These are phyloP conservation scores for Notolabrus celidotus DNA, from an alignment of 2,797 vertebrate species.

Conservation along the genomic window DNA sequence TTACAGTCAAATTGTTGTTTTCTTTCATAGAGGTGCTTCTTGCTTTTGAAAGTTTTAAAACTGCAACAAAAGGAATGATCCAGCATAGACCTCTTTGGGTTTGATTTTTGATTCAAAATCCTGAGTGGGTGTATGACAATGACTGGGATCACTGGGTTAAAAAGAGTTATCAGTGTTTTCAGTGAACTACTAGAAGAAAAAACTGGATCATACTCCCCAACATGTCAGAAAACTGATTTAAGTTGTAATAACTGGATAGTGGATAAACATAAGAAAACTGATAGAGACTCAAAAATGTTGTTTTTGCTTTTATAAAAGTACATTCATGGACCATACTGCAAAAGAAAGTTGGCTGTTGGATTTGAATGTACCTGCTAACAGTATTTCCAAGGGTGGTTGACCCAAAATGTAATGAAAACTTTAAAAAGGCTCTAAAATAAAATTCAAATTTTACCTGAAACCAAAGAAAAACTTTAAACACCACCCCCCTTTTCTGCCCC, in stretches of 20 bases:
- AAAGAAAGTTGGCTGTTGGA: neutral
- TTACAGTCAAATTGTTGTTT: too few species aligned
- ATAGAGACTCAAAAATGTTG: neutral
- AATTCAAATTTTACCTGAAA: neutral
- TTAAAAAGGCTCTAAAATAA: neutral
- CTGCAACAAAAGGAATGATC: constrained; percentile 3
- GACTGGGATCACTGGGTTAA: neutral
- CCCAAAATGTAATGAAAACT: neutral
- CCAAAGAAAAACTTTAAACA: neutral
- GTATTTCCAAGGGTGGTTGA: neutral
- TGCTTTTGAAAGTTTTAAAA: neutral
- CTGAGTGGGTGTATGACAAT: neutral
- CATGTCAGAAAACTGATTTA: too few species aligned
- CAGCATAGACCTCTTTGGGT: constrained; percentile 1
- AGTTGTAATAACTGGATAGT: too few species aligned
- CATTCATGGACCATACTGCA: neutral
- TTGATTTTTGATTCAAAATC: constrained; percentile 4
- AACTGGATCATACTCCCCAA: neutral
- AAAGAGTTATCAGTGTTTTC: neutral
- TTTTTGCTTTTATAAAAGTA: neutral
- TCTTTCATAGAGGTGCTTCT: neutral
- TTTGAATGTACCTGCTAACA: neutral
- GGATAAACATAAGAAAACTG: neutral
- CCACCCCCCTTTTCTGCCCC: neutral
- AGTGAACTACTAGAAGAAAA: neutral